phyloP scores from a whole-genome alignment of 2,888 invertebrate genomes.

The Scaptomyza tumidula region DNA sequence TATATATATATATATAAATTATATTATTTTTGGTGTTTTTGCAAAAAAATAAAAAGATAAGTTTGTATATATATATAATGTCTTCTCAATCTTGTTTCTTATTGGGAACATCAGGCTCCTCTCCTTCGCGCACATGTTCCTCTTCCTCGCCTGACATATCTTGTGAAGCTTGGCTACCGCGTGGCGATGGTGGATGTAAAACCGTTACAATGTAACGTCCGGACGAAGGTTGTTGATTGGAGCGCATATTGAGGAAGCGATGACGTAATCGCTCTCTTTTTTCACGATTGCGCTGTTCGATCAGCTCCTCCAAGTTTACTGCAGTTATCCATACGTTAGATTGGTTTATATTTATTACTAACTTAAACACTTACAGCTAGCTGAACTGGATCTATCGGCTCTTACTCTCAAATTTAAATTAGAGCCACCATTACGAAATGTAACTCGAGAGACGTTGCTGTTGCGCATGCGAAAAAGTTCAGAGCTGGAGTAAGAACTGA shows the following conservation, averaged over 20 bases:
- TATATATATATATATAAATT: no score
- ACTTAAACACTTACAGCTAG: conserved; percentile 39
- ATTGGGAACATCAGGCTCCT: conserved; percentile 2
- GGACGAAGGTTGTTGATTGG: conserved; percentile 22
- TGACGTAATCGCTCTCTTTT: conserved; percentile 64
- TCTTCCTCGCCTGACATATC: conserved; percentile 7
- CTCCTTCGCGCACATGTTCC: conserved; percentile 1
- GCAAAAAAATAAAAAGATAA: no score
- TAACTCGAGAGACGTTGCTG: conserved; percentile 4
- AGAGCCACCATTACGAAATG: neutral
- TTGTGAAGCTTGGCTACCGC: conserved; percentile 7
- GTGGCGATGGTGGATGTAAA: conserved; percentile 52
- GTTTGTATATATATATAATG: no score
- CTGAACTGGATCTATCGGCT: conserved; percentile 4
- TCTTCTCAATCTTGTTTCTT: conserved; percentile 40
- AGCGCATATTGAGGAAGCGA: conserved; percentile 56
- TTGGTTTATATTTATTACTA: neutral
- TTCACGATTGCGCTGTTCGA: conserved; percentile 65
- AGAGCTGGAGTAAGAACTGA: conserved; percentile 11
- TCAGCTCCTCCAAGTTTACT: conserved; percentile 68
- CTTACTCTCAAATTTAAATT: neutral
- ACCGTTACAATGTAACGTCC: conserved; percentile 54
- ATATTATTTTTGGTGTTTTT: no score
- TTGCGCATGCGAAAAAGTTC: conserved; percentile 5
- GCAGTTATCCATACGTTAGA: neutral